Evolutionary conservation across 2,888 invertebrate genomes (phyloP).

Genomic region (Cantharis rustica): DNA sequence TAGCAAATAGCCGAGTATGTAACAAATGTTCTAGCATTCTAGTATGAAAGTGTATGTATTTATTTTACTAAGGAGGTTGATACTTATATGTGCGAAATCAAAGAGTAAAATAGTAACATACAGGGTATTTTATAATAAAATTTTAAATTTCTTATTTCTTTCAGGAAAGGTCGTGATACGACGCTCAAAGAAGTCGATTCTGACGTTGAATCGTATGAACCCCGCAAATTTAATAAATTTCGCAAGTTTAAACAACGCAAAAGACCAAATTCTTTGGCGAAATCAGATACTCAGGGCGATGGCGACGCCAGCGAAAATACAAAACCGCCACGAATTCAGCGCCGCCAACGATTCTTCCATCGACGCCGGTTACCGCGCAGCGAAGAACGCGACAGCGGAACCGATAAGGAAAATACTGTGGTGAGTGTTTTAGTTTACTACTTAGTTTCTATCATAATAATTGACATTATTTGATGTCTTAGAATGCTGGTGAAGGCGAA

Average conservation of each 20-base stretch:
- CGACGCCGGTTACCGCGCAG: conserved; percentile 49
- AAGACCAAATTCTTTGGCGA: conserved; percentile 37
- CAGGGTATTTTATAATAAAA: not conserved
- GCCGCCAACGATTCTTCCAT: conserved; percentile 32
- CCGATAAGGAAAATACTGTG: conserved; percentile 37
- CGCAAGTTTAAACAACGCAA: conserved; percentile 42
- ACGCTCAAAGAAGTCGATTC: conserved; percentile 72
- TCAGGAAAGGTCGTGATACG: conserved; percentile 65
- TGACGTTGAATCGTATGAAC: conserved; percentile 66
- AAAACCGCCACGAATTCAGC: conserved; percentile 14
- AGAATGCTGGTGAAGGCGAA: conserved; percentile 9
- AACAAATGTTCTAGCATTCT: too few species aligned
- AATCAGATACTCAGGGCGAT: conserved; percentile 39
- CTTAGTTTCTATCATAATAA: not conserved
- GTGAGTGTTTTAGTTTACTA: conserved; percentile 32
- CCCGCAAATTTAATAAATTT: conserved; percentile 55
- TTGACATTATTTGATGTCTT: not conserved
- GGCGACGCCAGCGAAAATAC: conserved; percentile 17
- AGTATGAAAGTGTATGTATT: too few species aligned
- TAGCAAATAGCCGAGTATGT: too few species aligned
- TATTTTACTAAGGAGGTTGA: too few species aligned
- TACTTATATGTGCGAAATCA: too few species aligned
- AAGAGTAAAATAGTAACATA: too few species aligned
- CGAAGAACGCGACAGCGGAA: conserved; percentile 34
- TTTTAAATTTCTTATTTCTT: not conserved